phyloP scores from a whole-genome alignment of 2,113 vertebrate species.

The Carassius gibelio region DNA sequence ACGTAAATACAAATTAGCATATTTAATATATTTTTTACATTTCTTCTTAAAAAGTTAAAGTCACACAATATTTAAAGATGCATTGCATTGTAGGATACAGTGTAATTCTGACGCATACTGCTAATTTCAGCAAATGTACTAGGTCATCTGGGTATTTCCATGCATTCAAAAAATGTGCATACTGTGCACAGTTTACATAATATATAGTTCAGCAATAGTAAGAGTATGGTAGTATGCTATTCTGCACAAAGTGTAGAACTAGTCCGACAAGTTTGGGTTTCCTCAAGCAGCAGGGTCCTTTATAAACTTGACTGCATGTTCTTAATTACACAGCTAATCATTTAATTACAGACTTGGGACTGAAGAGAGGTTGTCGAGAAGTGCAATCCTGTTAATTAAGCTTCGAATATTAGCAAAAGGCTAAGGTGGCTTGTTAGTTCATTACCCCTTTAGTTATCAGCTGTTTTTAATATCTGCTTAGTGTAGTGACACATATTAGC shows the following conservation, averaged over 20 bases:
- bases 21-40: too few relatives aligned
- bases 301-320: conserved; percentile 69
- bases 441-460: conserved; percentile 35
- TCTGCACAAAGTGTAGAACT: neutral
- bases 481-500: conserved; percentile 28
- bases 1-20: too few relatives aligned
- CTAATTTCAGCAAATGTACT: neutral
- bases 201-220: neutral
- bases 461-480: conserved; percentile 36
- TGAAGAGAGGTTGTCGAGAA: conserved; percentile 34
- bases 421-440: conserved; percentile 39
- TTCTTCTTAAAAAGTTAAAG: too few relatives aligned
- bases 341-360: conserved; percentile 69
- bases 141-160: neutral
- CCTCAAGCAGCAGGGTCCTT: conserved; percentile 60
- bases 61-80: neutral
- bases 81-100: neutral
- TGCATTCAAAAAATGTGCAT: neutral
- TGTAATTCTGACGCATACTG: too few relatives aligned
- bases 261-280: conserved; percentile 1
- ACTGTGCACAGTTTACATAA: neutral
- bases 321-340: conserved; percentile 76
- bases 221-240: neutral
- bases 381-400: conserved; percentile 39
- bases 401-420: conserved; percentile 19